Evolutionary conservation across 2,888 invertebrate genomes (phyloP), one percentile per base, ranked within the genome.

Genomic region (Conomelus anceps): DNA sequence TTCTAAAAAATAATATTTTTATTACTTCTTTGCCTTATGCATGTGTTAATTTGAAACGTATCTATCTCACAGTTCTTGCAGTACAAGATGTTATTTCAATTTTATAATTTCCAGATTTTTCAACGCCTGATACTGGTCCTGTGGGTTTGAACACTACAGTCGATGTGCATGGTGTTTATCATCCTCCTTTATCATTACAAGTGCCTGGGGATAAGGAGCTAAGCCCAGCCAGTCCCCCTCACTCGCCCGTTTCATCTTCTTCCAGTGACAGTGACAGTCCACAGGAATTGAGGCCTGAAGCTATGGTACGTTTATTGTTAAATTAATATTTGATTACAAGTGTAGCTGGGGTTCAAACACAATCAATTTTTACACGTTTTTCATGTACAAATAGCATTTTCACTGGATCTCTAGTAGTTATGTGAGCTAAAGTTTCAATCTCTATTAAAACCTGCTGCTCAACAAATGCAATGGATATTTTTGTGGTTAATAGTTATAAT

Each of bases 131-230:
- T 87, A 90, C 91, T 63, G 91, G 93, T 90, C 94, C 94, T 0
- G 94, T 94, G 0, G 93, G 91, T 0, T 92, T 97, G 23, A 97
- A 97, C 0, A 96, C 96, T 1, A 96, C 96, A 90, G 94, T 97
- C 85, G 94, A 94, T 91, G 93, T 94, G 0, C 93, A 93, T 86
- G 93, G 95, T 93, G 97, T 99, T 17, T 99, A 98, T 94, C 96
- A 97, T 92, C 99, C 99, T 0, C 99, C 99, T 0, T 97, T 96
- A 86, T 95, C 96, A 9, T 94, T 99, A 26, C 97, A 98, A 93
- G 96, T 97, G 92, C 98, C 98, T 0, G 96, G 96, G 85, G 96
- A 94, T 23, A 94, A 94, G 88, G 94, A 94, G 13, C 93, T 94
- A 92, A 90, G 92, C 4, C 92, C 92, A 1, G 91, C 91, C 34